Base-by-base conservation (phyloP, 2,113 vertebrate species). In the Pelmatolapia mariae region DNA sequence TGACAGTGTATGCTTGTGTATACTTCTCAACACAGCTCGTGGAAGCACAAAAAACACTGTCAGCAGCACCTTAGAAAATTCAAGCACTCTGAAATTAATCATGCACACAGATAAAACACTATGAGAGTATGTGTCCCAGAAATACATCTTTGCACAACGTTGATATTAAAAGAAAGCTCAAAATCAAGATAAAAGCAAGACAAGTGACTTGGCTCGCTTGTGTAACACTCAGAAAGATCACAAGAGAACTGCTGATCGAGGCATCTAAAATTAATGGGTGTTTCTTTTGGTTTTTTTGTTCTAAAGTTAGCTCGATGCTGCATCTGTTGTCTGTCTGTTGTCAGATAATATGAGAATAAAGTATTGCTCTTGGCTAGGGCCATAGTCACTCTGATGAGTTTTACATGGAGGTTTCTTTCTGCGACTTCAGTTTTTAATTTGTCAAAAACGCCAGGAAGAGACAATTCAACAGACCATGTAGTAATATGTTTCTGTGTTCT, bases 31-130 rank as follows among this genome's bases (percentile, higher is more conserved):
- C 47, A 86, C 86, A 88, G 33, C 29, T 80, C 0, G 3, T 38
- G 52, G 19, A 71, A 85, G 61, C 19, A 66, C 7, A 53, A 89
- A 53, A 43, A 29, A 47, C 10, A 19, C 56, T 47, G 84, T 89
- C 87, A 86, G 52, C 76, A 4, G 52, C 59, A 83, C 79, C 80
- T 76, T 16, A 47, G 29, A 36, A 83, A 85, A 92, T 29, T 24
- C 4, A 10, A 85, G 52, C 29, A 45, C 57, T 43, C 78, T 81
- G 80, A 90, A 93, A 89, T 68, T 80, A 87, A 92, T 93, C 90
- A 84, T 86, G 38, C 85, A 91, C 84, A 90, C 76, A 87, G 68
- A 91, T 89, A 84, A 88, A 80, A 66, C 76, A 43, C 76, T 43
- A 38, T 83, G 80, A 92, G 87, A 50, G 26, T 89, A 59, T 66